Percentiles rank a stretch among this genome's conserved stretches.
Conservation (phyloP, 23 tunicate genomes). For the Aplidium turbinatum region DNA sequence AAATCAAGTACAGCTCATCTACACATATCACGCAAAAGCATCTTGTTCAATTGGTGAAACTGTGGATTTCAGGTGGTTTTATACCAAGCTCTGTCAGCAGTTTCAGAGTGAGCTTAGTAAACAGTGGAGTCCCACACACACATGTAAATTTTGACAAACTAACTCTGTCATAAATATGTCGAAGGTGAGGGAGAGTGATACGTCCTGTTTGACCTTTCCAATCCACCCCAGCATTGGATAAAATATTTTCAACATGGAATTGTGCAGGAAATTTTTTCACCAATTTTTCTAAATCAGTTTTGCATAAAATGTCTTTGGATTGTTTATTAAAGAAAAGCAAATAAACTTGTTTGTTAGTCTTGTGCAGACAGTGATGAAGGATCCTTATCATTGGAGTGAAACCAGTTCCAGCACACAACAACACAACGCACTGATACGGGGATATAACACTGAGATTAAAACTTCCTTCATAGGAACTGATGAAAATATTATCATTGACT, state of each 20-base stretch:
- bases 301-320: conserved; percentile 63
- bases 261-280: conserved; percentile 14
- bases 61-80: not conserved
- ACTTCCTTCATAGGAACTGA: conserved; percentile 67
- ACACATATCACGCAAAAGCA: not conserved
- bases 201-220: conserved; percentile 76
- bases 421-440: conserved; percentile 2
- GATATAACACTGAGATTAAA: conserved; percentile 7
- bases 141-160: not conserved
- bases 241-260: conserved; percentile 47
- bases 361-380: conserved; percentile 36
- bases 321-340: conserved; percentile 68
- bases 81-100: not conserved
- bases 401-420: conserved; percentile 87
- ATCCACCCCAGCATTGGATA: conserved; percentile 49
- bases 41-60: not conserved
- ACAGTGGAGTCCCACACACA: conserved; percentile 31
- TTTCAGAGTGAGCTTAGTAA: not conserved
- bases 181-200: conserved; percentile 18
- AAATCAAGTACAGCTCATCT: too few species aligned
- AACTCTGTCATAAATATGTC: not conserved
- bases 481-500: conserved; percentile 31
- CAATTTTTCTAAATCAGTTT: conserved; percentile 38
- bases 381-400: conserved; percentile 83
- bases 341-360: conserved; percentile 16